Evolutionary conservation across 2,113 vertebrate species (phyloP).

Genomic region (Cephalopholis sonnerati): DNA sequence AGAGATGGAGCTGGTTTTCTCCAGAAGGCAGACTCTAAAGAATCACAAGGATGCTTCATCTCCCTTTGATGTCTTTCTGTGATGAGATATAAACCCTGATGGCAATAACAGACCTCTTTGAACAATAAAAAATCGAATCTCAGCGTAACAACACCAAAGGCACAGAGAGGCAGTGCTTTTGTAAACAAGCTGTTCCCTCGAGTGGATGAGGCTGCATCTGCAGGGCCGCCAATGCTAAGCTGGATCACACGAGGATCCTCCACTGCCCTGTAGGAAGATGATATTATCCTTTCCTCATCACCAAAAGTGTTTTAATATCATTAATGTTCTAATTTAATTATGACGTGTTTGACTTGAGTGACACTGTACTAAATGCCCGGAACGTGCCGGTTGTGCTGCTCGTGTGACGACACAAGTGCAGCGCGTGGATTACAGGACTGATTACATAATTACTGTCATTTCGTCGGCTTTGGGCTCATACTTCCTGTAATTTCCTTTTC

Average conservation of each 20-base stretch:
- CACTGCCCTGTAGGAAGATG: not conserved
- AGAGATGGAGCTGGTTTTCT: conserved; percentile 38
- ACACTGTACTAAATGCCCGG: not conserved
- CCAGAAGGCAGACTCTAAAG: conserved; percentile 51
- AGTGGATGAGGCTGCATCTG: conserved; percentile 44
- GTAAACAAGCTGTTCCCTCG: conserved; percentile 72
- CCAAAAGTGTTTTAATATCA: not conserved
- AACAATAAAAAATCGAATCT: conserved; percentile 75
- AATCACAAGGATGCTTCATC: conserved; percentile 54
- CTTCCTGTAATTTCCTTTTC: too few species aligned
- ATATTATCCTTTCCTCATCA: not conserved
- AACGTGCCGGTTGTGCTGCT: not conserved
- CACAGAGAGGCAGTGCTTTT: conserved; percentile 47
- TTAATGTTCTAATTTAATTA: not conserved
- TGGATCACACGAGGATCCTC: not conserved
- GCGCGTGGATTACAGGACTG: too few species aligned
- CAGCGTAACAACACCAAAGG: conserved; percentile 63
- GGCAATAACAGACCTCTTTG: conserved; percentile 76
- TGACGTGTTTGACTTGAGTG: not conserved
- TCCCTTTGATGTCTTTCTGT: conserved; percentile 75
- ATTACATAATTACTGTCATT: not conserved
- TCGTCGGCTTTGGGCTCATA: not conserved
- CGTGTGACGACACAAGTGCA: too few species aligned
- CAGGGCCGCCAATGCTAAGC: conserved; percentile 29
- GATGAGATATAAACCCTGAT: conserved; percentile 76